Evolutionary conservation across 1,140 invertebrate genomes (phyloP), one percentile per base, ranked within the genome.

Genomic region (Drosophila grimshawi): DNA sequence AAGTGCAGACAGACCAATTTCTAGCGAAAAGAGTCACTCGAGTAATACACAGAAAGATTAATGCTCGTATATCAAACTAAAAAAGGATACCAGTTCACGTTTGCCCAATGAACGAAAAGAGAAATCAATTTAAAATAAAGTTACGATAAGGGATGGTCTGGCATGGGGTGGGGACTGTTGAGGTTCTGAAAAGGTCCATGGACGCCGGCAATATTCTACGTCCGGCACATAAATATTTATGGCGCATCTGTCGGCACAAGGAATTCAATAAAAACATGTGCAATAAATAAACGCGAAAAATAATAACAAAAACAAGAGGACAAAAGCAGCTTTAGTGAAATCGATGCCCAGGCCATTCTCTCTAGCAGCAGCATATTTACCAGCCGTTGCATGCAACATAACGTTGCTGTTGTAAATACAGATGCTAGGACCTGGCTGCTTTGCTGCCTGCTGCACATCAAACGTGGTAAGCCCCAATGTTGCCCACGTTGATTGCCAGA

Each of bases 211-310:
- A 81, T 86, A 81, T 86, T 86, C 77, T 75, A 82, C 81, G 81
- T 80, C 65, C 75, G 45, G 51, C 7, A 62, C 75, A 86, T 86
- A 88, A 88, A 86, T 86, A 86, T 86, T 86, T 86, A 86, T 88
- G 83, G 77, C 83, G 76, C 65, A 73, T 69, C 56, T 73, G 69
- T 73, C 60, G 53, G 51, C 63, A 57, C 62, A 69, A 89, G 75
- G 85, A 85, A 89, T 89, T 89, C 85, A 89, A 89, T 89, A 88
- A 89, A 90, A 83, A 82, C 80, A 88, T 85, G 85, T 80, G 74
- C 85, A 89, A 89, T 89, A 89, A 89, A 89, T 89, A 89, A 78
- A 71, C 69, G 65, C 49, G 60, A 79, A 69, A 68, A 55, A 64
- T 61, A 19, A 53, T 7, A 7, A 35, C n/a, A 49, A 7, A 32